These are phyloP conservation scores for Microctenopoma stevenorrisi DNA, from an alignment of 2,797 vertebrate species.

Conservation along the genomic window DNA sequence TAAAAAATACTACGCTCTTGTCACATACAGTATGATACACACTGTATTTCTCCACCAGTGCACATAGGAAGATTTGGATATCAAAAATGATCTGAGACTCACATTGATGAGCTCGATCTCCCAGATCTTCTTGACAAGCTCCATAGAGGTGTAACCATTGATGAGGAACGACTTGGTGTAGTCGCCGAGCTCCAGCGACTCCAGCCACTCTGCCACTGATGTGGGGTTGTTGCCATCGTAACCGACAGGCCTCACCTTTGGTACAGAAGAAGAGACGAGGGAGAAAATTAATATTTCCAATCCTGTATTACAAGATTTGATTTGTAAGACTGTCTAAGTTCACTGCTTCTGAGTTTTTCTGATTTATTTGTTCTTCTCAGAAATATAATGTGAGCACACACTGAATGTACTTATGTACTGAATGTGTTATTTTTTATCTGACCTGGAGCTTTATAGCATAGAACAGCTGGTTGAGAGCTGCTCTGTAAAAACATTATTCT, in stretches of 20 bases:
- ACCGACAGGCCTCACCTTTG: slow-evolving; percentile 92
- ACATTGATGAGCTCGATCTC: slow-evolving; percentile 98
- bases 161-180: slow-evolving; percentile 98
- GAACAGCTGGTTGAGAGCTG: slow-evolving; percentile 26
- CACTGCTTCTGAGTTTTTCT: neutral
- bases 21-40: too few species aligned
- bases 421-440: neutral
- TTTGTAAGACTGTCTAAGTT: too few species aligned
- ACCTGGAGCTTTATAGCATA: slow-evolving; percentile 20
- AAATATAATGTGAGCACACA: slow-evolving; percentile 1
- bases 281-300: neutral
- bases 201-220: slow-evolving; percentile 97
- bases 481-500: slow-evolving; percentile 3
- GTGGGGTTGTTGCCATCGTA: slow-evolving; percentile 95
- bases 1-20: too few species aligned
- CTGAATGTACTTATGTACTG: neutral
- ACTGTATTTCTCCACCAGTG: neutral
- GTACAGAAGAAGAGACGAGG: slow-evolving; percentile 33
- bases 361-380: slow-evolving; percentile 10
- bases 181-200: slow-evolving; percentile 96
- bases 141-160: slow-evolving; percentile 98
- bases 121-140: slow-evolving; percentile 99
- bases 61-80: neutral
- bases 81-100: slow-evolving; percentile 72
- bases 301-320: neutral